Evolutionary conservation across 2,797 vertebrate species (phyloP).

Genomic region (Ibycter americanus): DNA sequence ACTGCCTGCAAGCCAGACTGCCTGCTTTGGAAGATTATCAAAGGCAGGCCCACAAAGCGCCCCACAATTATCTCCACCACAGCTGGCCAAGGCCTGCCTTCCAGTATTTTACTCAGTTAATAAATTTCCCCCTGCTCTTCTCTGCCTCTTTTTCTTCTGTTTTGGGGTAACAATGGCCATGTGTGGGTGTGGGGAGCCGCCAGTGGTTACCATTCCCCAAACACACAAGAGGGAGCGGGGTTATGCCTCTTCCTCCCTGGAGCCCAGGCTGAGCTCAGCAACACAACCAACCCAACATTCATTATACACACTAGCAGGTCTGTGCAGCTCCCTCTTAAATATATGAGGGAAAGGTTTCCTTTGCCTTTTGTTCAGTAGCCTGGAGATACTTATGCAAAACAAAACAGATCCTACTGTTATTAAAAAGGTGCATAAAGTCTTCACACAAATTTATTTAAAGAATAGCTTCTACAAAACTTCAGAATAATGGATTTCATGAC

Average conservation of each 20-base stretch:
- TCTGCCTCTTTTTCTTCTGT: neutral
- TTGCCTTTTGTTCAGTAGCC: neutral
- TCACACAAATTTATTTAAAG: neutral
- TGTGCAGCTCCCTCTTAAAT: neutral
- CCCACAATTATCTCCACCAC: constrained; percentile 1
- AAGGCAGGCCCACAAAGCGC: neutral
- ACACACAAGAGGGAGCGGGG: neutral
- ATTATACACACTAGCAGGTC: fast-evolving
- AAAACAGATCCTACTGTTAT: neutral
- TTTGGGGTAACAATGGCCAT: neutral
- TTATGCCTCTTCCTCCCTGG: neutral
- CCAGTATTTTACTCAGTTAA: neutral
- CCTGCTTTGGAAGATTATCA: constrained; percentile 10
- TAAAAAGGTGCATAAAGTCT: neutral
- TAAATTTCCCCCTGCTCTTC: neutral
- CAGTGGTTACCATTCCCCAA: neutral
- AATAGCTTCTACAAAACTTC: neutral
- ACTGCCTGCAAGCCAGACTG: neutral
- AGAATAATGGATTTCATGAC: neutral
- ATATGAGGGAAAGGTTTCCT: neutral
- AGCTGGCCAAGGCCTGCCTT: neutral
- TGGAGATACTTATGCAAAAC: neutral
- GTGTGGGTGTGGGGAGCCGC: neutral
- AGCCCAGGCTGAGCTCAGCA: neutral
- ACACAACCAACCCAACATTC: neutral